Base-by-base conservation (phyloP, 2,113 vertebrate genomes). In the Nyctereutes procyonoides region DNA sequence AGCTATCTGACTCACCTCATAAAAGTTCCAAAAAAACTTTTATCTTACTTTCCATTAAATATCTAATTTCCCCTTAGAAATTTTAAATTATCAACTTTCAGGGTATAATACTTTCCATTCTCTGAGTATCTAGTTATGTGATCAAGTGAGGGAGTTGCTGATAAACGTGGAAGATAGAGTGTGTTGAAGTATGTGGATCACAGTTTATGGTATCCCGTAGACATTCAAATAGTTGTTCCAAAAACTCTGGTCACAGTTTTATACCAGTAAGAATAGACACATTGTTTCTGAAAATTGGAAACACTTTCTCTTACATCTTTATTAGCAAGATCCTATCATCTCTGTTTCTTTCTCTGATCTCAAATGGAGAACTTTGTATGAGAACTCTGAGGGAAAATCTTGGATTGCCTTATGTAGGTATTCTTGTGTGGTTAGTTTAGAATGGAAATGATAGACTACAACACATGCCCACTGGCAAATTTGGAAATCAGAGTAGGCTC, bases 41-140 rank as follows among this genome's bases (percentile, higher is more conserved):
- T 48, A 67, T 65, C 32, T 90, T 20, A 5, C 4, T 84, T 92
- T 83, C 28, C 8, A 62, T 48, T 83, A 84, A 74, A 38, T 58
- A 79, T 71, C 53, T 80, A 92, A 51, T 56, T 86, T 77, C 26
- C 55, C 9, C n/a, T 79, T 32, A 43, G 13, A 96, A 96, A 88
- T 67, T 94, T 22, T 65, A 95, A 80, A 35, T 20, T 74, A n/a
- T 4, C 17, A 38, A 73, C 20, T 83, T 77, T 80, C 19, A 43
- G 5, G 62, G 19, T 35, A 71, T 30, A 56, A 13, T 53, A 85
- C 13, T 71, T 67, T 1, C 17, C 2, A 65, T 74, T 87, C 51
- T 69, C 62, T 81, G 32, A 69, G 20, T 73, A 56, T 80, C 30
- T 20, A 22, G 19, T 28, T 56, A 12, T 71, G n/a, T 69, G 28